These are phyloP conservation scores for Palythoa grandiflora DNA, from an alignment of 92 coral and sea anemone species.

Conservation along the genomic window DNA sequence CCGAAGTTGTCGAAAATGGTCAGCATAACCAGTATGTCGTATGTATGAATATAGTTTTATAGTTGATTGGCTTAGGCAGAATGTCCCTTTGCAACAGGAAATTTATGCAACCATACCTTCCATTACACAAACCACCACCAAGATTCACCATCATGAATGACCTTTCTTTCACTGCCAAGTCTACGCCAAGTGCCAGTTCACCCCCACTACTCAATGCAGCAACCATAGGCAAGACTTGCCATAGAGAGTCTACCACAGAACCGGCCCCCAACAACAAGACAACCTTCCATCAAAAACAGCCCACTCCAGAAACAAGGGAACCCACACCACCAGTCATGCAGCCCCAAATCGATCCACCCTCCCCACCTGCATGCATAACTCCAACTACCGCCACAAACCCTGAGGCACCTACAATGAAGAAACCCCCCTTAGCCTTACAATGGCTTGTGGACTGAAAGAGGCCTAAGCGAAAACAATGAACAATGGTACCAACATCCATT, in stretches of 20 bases:
- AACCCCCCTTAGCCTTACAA: constrained; percentile 18
- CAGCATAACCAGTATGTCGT: constrained; percentile 64
- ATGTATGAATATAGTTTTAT: constrained; percentile 11
- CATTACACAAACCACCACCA: too few relatives aligned
- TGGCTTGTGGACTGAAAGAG: constrained; percentile 8
- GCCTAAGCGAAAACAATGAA: constrained; percentile 23
- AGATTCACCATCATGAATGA: constrained; percentile 50
- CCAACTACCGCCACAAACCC: too few relatives aligned
- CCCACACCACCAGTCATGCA: too few relatives aligned
- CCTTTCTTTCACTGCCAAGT: constrained; percentile 46
- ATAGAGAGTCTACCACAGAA: not conserved
- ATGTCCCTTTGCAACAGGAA: not conserved
- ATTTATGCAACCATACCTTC: too few relatives aligned
- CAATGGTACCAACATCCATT: constrained; percentile 4
- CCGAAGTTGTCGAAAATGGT: constrained; percentile 3
- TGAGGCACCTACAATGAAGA: too few relatives aligned
- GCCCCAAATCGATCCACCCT: too few relatives aligned
- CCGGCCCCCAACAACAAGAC: not conserved
- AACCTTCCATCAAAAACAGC: too few relatives aligned
- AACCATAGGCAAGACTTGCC: too few relatives aligned
- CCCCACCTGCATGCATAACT: too few relatives aligned
- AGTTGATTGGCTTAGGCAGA: constrained; percentile 51
- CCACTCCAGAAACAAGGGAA: too few relatives aligned
- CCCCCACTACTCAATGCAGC: not conserved
- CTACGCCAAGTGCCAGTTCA: constrained; percentile 7